Conservation (phyloP, 2,113 vertebrate species). For the Atherinomorus stipes region DNA sequence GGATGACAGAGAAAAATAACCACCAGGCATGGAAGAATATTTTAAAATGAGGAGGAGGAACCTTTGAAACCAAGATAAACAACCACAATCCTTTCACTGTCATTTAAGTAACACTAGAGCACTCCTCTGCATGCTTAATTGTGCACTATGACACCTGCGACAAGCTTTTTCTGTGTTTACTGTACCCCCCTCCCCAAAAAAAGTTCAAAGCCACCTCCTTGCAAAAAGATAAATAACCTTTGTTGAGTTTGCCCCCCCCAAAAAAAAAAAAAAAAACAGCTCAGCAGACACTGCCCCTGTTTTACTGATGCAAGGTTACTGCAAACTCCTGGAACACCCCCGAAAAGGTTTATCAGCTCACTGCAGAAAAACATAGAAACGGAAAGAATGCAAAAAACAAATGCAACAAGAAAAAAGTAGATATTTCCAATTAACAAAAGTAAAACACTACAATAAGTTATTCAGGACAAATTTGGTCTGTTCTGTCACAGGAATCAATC, state of each 20-base stretch:
- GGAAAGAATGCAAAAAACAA: background rate
- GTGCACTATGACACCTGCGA: conserved; percentile 23
- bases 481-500: background rate
- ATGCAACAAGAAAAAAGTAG: background rate
- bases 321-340: background rate
- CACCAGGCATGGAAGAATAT: background rate
- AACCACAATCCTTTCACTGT: conserved; percentile 25
- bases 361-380: background rate
- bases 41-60: background rate
- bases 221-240: too few species aligned
- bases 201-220: too few species aligned
- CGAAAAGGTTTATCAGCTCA: background rate
- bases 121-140: conserved; percentile 16
- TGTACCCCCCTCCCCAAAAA: too few species aligned
- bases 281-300: background rate
- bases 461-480: too few species aligned
- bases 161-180: background rate
- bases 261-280: background rate
- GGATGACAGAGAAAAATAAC: background rate
- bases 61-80: background rate
- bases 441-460: background rate
- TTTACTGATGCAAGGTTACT: background rate
- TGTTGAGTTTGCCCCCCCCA: too few species aligned
- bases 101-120: background rate
- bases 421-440: background rate